A percentile compares a stretch with the other conserved stretches of the same genome.
phyloP scores from a whole-genome alignment of 2,113 vertebrate genomes.

The Turnix velox region DNA sequence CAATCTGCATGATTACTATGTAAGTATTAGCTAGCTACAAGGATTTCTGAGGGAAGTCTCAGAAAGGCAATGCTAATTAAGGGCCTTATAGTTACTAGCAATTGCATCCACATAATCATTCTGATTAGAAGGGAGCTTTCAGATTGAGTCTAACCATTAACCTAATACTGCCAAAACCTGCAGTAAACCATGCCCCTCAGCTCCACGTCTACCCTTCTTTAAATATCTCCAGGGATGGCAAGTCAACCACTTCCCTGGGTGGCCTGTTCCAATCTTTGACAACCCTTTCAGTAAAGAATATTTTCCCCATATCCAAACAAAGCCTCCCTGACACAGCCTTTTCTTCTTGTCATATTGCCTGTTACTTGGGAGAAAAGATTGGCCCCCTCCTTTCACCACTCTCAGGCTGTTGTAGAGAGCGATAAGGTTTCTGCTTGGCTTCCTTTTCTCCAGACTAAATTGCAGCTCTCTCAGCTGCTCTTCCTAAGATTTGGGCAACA shows the following conservation, averaged over 20 bases:
- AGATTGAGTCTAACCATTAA: not conserved
- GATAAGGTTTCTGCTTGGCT: not conserved
- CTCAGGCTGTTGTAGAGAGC: not conserved
- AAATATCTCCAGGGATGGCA: not conserved
- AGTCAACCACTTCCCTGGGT: not conserved
- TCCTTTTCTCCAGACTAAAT: not conserved
- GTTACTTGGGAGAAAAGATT: not conserved
- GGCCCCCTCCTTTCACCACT: not conserved
- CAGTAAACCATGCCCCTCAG: not conserved
- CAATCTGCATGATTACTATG: not conserved
- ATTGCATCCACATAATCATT: not conserved
- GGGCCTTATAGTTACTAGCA: not conserved
- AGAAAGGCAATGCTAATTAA: not conserved
- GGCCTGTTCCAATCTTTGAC: not conserved
- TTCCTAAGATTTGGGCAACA: too few species aligned
- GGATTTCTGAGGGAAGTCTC: not conserved
- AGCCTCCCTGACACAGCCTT: not conserved
- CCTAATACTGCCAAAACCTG: not conserved
- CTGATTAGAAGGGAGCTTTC: not conserved
- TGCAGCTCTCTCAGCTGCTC: too few species aligned
- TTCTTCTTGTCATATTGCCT: not conserved
- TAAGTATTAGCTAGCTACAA: rapidly evolving
- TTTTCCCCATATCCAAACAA: not conserved
- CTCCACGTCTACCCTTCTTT: not conserved
- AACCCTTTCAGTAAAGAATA: not conserved